A percentile compares a stretch with the other conserved stretches of the same genome.
These are phyloP conservation scores for Rallus limicola DNA, from an alignment of 2,113 vertebrate genomes.

Conservation along the genomic window DNA sequence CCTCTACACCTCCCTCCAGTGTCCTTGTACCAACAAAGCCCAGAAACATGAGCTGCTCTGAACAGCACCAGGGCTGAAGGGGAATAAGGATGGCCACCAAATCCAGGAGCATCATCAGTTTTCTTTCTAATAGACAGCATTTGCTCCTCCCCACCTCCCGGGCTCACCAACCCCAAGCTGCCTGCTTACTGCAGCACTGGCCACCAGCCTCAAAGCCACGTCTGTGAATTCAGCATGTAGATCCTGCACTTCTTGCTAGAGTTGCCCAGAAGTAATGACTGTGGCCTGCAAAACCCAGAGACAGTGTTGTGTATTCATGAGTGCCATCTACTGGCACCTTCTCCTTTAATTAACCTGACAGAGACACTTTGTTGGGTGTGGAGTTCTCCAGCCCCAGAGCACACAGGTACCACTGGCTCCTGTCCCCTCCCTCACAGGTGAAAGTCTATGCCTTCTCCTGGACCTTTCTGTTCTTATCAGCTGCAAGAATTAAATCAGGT, in stretches of 20 bases:
- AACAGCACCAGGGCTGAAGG: not conserved
- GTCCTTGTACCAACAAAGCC: not conserved
- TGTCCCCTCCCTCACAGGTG: not conserved
- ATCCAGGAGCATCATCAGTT: not conserved
- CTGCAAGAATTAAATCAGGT: not conserved
- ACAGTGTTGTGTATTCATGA: not conserved
- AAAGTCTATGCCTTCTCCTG: not conserved
- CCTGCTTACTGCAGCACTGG: not conserved
- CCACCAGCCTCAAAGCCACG: not conserved
- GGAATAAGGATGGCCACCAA: not conserved
- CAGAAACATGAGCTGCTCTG: not conserved
- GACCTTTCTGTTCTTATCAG: not conserved
- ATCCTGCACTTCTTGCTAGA: not conserved
- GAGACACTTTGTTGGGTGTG: not conserved
- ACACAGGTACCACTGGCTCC: not conserved
- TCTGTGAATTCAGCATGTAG: not conserved
- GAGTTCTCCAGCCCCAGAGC: not conserved
- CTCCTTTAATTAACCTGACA: not conserved
- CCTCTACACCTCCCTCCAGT: not conserved
- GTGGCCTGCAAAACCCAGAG: not conserved
- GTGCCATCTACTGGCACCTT: conserved; percentile 47
- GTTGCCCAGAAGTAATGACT: not conserved
- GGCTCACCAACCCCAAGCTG: not conserved
- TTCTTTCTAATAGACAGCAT: not conserved
- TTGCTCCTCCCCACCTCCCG: not conserved